Percentiles rank a stretch among this genome's conserved stretches.
Conservation (phyloP, 2,797 vertebrate species). For the Gambusia yucatana region DNA sequence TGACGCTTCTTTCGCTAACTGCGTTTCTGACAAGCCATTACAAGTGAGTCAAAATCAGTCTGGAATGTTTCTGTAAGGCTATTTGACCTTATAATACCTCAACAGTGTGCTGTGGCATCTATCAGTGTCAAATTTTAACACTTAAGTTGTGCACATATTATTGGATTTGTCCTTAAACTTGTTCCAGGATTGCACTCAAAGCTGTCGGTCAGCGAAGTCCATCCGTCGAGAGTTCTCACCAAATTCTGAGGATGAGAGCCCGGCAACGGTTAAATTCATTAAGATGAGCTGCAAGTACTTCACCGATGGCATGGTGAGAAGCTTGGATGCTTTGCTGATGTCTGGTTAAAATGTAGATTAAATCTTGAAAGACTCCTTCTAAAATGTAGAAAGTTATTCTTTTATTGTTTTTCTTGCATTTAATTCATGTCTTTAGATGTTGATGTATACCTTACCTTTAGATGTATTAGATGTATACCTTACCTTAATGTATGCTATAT, state of each 20-base stretch:
- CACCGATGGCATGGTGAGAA: slow-evolving; percentile 96
- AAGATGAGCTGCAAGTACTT: slow-evolving; percentile 99
- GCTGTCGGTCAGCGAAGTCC: slow-evolving; percentile 82
- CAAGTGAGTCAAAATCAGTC: slow-evolving; percentile 59
- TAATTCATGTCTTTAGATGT: neutral
- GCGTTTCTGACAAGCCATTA: slow-evolving; percentile 37
- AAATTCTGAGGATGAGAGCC: slow-evolving; percentile 95
- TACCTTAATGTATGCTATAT: neutral
- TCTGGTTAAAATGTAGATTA: neutral
- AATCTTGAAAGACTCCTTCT: neutral
- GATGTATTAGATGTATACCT: too few relatives aligned
- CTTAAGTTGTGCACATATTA: neutral
- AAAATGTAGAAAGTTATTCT: neutral
- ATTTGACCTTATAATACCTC: neutral
- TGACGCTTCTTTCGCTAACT: slow-evolving; percentile 38
- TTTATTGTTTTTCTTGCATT: neutral
- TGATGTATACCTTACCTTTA: neutral
- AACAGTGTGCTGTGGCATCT: neutral
- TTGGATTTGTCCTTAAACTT: slow-evolving; percentile 8
- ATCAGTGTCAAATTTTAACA: neutral
- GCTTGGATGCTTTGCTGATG: neutral
- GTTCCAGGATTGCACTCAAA: slow-evolving; percentile 84
- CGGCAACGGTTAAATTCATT: slow-evolving; percentile 92
- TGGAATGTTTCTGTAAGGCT: neutral
- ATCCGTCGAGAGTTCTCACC: slow-evolving; percentile 89